These are phyloP conservation scores for Phasia obesa DNA, from an alignment of 2,888 invertebrate genomes.

Conservation along the genomic window DNA sequence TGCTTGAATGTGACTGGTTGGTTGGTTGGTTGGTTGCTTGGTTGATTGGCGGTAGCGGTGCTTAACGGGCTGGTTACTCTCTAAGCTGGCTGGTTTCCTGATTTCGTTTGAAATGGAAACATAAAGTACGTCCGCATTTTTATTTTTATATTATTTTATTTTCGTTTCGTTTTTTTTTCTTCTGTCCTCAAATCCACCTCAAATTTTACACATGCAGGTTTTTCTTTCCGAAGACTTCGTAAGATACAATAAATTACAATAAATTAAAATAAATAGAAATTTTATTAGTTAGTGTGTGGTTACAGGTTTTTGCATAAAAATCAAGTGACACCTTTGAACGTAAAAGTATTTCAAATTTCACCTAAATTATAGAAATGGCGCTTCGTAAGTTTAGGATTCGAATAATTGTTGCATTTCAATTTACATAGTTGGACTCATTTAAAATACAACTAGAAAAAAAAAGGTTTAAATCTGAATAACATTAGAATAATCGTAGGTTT, in stretches of 20 bases:
- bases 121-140: constrained; percentile 65
- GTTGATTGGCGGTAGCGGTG: constrained; percentile 2
- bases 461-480: too few relatives aligned
- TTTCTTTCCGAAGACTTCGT: constrained; percentile 28
- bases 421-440: too few relatives aligned
- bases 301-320: constrained; percentile 44
- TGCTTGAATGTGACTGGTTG: constrained; percentile 29
- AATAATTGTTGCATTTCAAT: background rate
- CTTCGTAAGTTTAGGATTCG: background rate
- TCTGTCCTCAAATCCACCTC: constrained; percentile 51
- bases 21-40: constrained; percentile 16
- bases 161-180: background rate
- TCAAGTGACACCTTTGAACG: background rate
- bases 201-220: constrained; percentile 10
- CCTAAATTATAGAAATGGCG: background rate
- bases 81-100: constrained; percentile 32
- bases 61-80: constrained; percentile 21
- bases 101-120: constrained; percentile 58
- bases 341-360: background rate
- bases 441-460: too few relatives aligned
- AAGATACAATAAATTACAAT: constrained; percentile 9
- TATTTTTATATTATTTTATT: constrained; percentile 14
- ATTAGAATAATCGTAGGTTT: too few relatives aligned
- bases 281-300: constrained; percentile 32
- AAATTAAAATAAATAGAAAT: constrained; percentile 22